Evolutionary conservation across 2,888 invertebrate species (phyloP).

Genomic region (Troilus luridus): DNA sequence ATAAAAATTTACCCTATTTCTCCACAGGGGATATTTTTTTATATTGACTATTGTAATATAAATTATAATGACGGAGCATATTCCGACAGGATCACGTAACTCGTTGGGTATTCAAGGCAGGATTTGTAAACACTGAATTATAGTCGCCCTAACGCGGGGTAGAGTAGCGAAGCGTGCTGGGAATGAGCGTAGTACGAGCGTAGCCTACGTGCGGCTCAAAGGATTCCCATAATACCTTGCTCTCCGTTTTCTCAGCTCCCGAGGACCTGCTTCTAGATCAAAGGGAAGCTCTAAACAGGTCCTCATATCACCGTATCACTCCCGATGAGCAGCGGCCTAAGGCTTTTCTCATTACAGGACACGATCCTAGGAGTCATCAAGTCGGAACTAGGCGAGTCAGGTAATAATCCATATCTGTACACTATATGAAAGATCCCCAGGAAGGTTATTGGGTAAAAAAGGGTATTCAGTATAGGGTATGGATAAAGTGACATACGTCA

Average conservation of each 20-base stretch:
- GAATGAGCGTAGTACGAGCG: not conserved
- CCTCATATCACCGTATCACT: not conserved
- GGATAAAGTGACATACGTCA: no score
- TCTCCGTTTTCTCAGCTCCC: not conserved
- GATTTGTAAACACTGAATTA: slow-evolving; percentile 50
- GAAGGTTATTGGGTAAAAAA: no score
- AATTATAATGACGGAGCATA: slow-evolving; percentile 39
- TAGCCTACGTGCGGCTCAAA: slow-evolving; percentile 25
- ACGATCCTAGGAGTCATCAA: not conserved
- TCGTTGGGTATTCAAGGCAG: slow-evolving; percentile 31
- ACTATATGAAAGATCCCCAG: no score
- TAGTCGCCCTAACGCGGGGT: slow-evolving; percentile 21
- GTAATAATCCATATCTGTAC: no score
- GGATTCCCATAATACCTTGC: slow-evolving; percentile 1
- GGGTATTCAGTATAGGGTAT: no score
- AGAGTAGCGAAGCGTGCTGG: not conserved
- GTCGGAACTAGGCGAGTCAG: no score
- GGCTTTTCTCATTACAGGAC: not conserved
- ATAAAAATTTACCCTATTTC: no score
- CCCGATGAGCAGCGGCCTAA: not conserved
- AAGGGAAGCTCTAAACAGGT: slow-evolving; percentile 4
- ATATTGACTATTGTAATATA: slow-evolving; percentile 22
- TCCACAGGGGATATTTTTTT: not conserved
- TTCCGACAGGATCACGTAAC: slow-evolving; percentile 8
- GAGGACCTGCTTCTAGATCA: not conserved